These are phyloP conservation scores for Silurus meridionalis DNA, from an alignment of 2,113 vertebrate species.

Conservation along the genomic window DNA sequence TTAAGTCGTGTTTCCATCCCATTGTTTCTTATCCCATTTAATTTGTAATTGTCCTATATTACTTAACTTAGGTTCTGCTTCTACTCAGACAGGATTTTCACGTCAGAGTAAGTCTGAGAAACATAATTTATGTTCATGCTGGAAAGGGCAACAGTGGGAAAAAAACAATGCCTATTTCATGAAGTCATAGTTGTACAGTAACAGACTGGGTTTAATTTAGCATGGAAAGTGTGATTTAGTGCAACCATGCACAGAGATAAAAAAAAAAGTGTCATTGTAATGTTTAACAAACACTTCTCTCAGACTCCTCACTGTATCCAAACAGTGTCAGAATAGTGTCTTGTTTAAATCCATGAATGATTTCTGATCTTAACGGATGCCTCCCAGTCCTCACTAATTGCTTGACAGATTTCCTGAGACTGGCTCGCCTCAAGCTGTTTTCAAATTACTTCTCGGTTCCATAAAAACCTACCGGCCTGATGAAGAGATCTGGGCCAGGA, in stretches of 20 bases:
- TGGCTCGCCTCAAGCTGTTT: slow-evolving; percentile 65
- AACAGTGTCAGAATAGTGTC: slow-evolving; percentile 38
- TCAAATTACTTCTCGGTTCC: slow-evolving; percentile 60
- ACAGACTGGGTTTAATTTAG: slow-evolving; percentile 46
- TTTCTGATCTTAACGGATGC: slow-evolving; percentile 57
- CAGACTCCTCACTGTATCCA: not conserved
- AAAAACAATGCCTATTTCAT: slow-evolving; percentile 47
- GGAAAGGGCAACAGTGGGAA: slow-evolving; percentile 30
- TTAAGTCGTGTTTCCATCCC: slow-evolving; percentile 15
- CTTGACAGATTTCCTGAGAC: slow-evolving; percentile 51
- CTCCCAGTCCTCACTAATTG: slow-evolving; percentile 49
- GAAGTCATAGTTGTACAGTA: slow-evolving; percentile 37
- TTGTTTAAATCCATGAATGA: slow-evolving; percentile 56
- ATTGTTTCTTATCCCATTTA: slow-evolving; percentile 41
- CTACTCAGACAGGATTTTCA: slow-evolving; percentile 33
- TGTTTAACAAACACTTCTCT: slow-evolving; percentile 15
- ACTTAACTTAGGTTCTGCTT: slow-evolving; percentile 38
- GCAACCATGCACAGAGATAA: not conserved
- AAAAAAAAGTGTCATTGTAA: not conserved
- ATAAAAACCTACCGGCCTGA: slow-evolving; percentile 61
- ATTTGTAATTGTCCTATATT: slow-evolving; percentile 42
- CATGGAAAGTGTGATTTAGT: slow-evolving; percentile 34
- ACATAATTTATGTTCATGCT: slow-evolving; percentile 36
- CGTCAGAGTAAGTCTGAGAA: slow-evolving; percentile 24
- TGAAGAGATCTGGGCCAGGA: slow-evolving; percentile 64